Percentiles rank a stretch among this genome's conserved stretches.
These are phyloP conservation scores for sheep (Ovis aries) DNA, from an alignment of 2,113 vertebrate species.

Conservation along the genomic window ARS-UI_Ramb_v3.0 NC_056056.1:68143001-68143500, in stretches of 20 bases:
- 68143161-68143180: neutral
- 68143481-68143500: neutral
- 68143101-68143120: neutral
- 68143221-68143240: neutral
- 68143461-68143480: neutral
- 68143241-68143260: neutral
- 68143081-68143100: neutral
- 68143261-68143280: neutral
- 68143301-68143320: neutral
- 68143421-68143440: neutral
- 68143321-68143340: neutral
- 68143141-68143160: neutral
- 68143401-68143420: neutral
- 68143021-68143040: neutral
- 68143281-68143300: neutral
- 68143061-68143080: neutral
- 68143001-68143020: neutral
- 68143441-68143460: neutral
- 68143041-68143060: neutral
- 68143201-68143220: neutral
- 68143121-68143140: neutral
- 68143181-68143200: neutral
- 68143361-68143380: neutral
- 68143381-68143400: neutral
- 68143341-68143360: neutral